Evolutionary conservation across 1,140 invertebrate species (phyloP), one percentile per base, ranked within the genome.

Genomic region (Drosophila tropicalis): DNA sequence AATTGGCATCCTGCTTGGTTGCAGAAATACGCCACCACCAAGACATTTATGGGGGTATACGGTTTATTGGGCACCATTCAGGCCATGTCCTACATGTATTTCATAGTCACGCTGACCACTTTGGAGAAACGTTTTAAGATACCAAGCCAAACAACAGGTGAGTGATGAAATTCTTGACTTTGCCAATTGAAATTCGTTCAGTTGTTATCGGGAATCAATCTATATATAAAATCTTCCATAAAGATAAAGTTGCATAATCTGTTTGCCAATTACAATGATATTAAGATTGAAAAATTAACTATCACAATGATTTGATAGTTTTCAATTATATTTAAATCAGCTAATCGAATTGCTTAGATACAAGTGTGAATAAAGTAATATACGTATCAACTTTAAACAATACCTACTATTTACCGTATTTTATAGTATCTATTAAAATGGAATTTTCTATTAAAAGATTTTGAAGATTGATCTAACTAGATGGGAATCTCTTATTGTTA

Each of bases 91-190:
- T 96, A 94, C 76, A 94, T 95, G 75, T 96, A 96, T 77, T 94
- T 95, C 60, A 92, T 95, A 3, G 94, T 95, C 19, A 94, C 95
- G 6, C 85, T 96, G 67, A 95, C 95, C 29, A 96, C 95, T 2
- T 85, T 96, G 68, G 95, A 96, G 82, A 96, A 95, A 81, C 92
- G 95, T 70, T 96, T 96, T 77, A 95, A 95, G 82, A 95, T 96
- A 78, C 94, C 95, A 22, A 96, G 95, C 82, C 94, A 94, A 86
- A 94, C 95, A 3, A 95, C 95, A 79, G 95, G 95, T 95, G 87
- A 92, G 86, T 57, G 56, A 56, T 7, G 34, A 32, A 67, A 36
- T 40, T 40, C 12, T n/a, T 5, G 9, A 10, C 17, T 51, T 22
- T 22, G 22, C 10, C 17, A 22, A 62, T n/a, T 12, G 41, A 34